Evolutionary conservation across 2,888 invertebrate species (phyloP).

Genomic region (Parnassius glacialis): DNA sequence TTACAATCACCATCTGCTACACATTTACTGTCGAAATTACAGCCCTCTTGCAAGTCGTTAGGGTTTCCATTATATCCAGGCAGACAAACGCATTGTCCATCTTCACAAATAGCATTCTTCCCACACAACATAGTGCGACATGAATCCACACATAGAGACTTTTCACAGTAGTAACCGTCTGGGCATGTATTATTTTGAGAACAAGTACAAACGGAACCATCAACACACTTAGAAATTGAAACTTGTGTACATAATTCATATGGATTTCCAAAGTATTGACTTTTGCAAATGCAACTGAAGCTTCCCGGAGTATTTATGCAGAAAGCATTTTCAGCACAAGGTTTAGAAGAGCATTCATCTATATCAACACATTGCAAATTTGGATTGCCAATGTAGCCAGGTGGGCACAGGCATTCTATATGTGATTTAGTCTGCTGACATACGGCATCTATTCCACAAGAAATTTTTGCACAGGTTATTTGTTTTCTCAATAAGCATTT

Average conservation of each 20-base stretch:
- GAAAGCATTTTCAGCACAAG: constrained; percentile 91
- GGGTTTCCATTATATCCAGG: constrained; percentile 90
- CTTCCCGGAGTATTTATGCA: constrained; percentile 95
- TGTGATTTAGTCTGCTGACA: constrained; percentile 88
- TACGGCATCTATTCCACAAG: constrained; percentile 89
- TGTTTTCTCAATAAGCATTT: constrained; percentile 87
- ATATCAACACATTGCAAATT: constrained; percentile 92
- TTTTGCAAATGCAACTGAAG: constrained; percentile 94
- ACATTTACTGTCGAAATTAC: constrained; percentile 88
- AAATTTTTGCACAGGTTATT: constrained; percentile 85
- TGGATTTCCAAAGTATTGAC: constrained; percentile 92
- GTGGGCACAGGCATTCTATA: constrained; percentile 90
- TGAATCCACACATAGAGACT: constrained; percentile 87
- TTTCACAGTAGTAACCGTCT: constrained; percentile 86
- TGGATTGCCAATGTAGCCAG: constrained; percentile 93
- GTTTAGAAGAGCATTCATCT: constrained; percentile 89
- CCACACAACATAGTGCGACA: constrained; percentile 90
- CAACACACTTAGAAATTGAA: constrained; percentile 85
- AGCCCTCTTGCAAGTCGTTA: constrained; percentile 85
- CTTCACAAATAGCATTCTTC: constrained; percentile 89
- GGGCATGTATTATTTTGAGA: constrained; percentile 87
- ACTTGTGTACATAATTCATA: constrained; percentile 89
- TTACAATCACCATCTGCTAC: constrained; percentile 90
- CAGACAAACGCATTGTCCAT: constrained; percentile 89
- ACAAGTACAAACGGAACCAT: constrained; percentile 86